Conservation (phyloP, 2,888 invertebrate genomes). For the Drosophila helvetica region DNA sequence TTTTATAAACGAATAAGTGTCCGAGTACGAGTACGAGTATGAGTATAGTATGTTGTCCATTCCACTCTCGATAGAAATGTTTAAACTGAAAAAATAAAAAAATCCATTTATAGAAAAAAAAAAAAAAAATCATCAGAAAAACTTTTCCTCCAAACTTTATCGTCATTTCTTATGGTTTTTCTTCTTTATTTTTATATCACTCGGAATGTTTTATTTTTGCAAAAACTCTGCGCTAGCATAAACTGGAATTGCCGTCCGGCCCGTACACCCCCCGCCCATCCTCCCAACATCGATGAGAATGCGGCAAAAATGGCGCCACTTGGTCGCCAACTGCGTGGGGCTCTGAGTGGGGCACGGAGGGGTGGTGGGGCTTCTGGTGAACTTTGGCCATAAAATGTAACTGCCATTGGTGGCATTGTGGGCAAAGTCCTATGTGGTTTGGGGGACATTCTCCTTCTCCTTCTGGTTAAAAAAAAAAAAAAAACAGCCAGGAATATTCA, state of each 20-base stretch:
- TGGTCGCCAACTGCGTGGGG: slow-evolving; percentile 64
- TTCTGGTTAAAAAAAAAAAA: slow-evolving; percentile 27
- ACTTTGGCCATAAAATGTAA: slow-evolving; percentile 81
- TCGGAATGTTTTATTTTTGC: background rate
- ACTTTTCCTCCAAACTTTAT: slow-evolving; percentile 34
- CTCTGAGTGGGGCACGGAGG: slow-evolving; percentile 13
- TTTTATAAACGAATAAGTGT: background rate
- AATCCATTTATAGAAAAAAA: slow-evolving; percentile 49
- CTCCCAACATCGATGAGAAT: slow-evolving; percentile 53
- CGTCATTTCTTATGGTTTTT: slow-evolving; percentile 13
- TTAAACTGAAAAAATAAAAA: slow-evolving; percentile 48
- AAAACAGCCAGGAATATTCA: slow-evolving; percentile 42
- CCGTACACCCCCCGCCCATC: background rate
- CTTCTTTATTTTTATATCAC: slow-evolving; percentile 27
- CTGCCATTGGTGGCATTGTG: slow-evolving; percentile 77
- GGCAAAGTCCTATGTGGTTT: slow-evolving; percentile 41
- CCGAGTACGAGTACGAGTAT: background rate
- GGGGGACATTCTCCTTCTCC: slow-evolving; percentile 13
- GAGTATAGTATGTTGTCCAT: slow-evolving; percentile 56
- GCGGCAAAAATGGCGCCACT: slow-evolving; percentile 83
- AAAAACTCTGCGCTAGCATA: slow-evolving; percentile 32
- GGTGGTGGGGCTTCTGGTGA: slow-evolving; percentile 42
- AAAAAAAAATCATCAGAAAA: slow-evolving; percentile 24
- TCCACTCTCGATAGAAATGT: slow-evolving; percentile 70
- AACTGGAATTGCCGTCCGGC: slow-evolving; percentile 15